A percentile compares a stretch with the other conserved stretches of the same genome.
phyloP scores from a whole-genome alignment of 2,888 invertebrate species.

The Eremobia ochroleuca region DNA sequence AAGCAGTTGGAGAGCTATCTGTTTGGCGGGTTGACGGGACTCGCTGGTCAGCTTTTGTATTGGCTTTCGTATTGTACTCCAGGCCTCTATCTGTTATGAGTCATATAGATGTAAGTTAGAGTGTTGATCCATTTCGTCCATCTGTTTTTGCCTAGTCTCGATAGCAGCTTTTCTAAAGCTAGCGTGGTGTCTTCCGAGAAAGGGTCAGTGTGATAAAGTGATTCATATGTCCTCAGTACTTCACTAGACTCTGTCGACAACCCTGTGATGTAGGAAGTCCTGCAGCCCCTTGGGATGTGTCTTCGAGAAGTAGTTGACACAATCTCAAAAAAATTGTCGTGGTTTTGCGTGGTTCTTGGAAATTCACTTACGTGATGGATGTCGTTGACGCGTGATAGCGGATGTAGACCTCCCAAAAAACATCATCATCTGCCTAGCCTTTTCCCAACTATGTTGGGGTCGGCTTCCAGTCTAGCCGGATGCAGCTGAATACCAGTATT shows the following conservation, averaged over 20 bases:
- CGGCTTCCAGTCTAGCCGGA: too few relatives aligned
- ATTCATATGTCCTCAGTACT: background rate
- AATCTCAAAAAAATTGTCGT: background rate
- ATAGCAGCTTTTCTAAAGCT: background rate
- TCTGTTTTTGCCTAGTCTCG: background rate
- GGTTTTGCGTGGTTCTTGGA: background rate
- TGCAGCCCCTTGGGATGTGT: background rate
- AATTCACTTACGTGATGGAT: too few relatives aligned
- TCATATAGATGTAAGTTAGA: background rate
- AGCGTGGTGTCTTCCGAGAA: background rate
- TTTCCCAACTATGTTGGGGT: too few relatives aligned
- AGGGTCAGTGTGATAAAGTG: background rate
- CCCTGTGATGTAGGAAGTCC: background rate
- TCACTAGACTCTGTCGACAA: background rate
- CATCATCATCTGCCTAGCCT: too few relatives aligned
- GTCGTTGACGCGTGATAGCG: background rate
- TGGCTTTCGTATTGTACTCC: background rate
- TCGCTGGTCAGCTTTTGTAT: background rate
- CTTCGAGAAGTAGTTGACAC: background rate
- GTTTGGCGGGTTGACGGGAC: background rate
- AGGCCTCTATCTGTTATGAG: background rate
- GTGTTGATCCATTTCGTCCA: background rate
- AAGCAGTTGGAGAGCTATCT: background rate
- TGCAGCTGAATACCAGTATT: too few relatives aligned
- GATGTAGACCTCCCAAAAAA: background rate